Evolutionary conservation across 1,140 invertebrate species (phyloP).

Genomic region (Oreohelix idahoensis): DNA sequence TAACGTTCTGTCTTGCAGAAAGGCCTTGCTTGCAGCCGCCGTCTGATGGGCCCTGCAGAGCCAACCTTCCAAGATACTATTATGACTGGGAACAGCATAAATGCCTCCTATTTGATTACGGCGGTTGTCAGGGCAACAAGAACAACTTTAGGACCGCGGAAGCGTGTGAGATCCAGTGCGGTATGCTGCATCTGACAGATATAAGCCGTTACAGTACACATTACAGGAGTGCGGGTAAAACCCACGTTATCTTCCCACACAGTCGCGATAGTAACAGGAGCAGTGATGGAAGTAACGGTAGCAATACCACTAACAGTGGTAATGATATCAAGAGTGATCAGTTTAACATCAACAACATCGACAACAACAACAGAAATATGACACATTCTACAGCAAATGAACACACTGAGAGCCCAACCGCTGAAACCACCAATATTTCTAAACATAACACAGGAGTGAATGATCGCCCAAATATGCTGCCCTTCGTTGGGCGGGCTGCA

Average conservation of each 20-base stretch:
- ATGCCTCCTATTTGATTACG: slow-evolving; percentile 95
- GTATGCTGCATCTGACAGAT: not conserved
- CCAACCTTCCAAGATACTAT: slow-evolving; percentile 84
- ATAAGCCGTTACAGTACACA: not conserved
- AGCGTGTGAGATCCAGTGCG: slow-evolving; percentile 36
- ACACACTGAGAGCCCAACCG: too few species aligned
- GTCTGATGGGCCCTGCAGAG: slow-evolving; percentile 82
- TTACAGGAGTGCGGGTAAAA: not conserved
- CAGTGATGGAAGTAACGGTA: too few species aligned
- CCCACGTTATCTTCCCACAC: not conserved
- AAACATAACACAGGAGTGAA: too few species aligned
- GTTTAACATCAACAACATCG: too few species aligned
- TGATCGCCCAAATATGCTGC: too few species aligned
- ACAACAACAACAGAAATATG: too few species aligned
- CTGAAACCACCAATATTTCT: too few species aligned
- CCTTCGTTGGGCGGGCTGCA: too few species aligned
- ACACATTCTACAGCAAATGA: too few species aligned
- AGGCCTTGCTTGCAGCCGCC: slow-evolving; percentile 81
- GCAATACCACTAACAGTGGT: too few species aligned
- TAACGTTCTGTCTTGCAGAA: not conserved
- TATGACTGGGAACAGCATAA: slow-evolving; percentile 87
- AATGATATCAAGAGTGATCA: too few species aligned
- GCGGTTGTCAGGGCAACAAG: slow-evolving; percentile 86
- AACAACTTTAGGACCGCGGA: slow-evolving; percentile 58
- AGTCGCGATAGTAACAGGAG: too few species aligned